Evolutionary conservation across 2,797 vertebrate species (phyloP).

Genomic region (Paguma larvata): DNA sequence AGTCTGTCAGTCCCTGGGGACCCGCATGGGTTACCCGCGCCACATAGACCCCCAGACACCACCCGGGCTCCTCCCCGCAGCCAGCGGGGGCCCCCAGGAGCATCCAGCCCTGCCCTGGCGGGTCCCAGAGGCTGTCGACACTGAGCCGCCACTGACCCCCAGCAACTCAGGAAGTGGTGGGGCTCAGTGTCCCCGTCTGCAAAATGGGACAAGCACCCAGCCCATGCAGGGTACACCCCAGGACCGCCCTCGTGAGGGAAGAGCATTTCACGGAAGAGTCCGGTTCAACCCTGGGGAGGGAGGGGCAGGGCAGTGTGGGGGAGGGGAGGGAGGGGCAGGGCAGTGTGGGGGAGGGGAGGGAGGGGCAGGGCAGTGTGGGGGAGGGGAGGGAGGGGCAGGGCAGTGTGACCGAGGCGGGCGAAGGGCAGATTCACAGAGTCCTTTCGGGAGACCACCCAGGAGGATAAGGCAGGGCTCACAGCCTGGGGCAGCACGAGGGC

Average conservation of each 20-base stretch:
- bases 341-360: neutral
- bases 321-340: too few species aligned
- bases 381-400: fast-evolving
- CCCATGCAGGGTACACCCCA: neutral
- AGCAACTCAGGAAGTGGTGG: fast-evolving
- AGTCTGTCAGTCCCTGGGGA: neutral
- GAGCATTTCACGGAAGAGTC: neutral
- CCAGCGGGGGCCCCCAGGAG: fast-evolving
- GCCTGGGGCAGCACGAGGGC: fast-evolving
- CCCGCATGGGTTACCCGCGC: fast-evolving
- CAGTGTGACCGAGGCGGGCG: neutral
- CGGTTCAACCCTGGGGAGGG: neutral
- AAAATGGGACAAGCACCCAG: neutral
- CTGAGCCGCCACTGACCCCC: neutral
- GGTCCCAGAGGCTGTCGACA: fast-evolving
- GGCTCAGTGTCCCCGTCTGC: neutral
- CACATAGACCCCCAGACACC: fast-evolving
- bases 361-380: too few species aligned
- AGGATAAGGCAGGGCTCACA: fast-evolving
- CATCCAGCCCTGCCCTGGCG: neutral
- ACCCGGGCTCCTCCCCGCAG: neutral
- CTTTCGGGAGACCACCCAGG: neutral
- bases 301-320: neutral
- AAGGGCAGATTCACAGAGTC: neutral
- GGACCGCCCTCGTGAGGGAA: constrained; percentile 23